phyloP scores from a whole-genome alignment of 2,888 invertebrate genomes.

The Julus scandinavius region DNA sequence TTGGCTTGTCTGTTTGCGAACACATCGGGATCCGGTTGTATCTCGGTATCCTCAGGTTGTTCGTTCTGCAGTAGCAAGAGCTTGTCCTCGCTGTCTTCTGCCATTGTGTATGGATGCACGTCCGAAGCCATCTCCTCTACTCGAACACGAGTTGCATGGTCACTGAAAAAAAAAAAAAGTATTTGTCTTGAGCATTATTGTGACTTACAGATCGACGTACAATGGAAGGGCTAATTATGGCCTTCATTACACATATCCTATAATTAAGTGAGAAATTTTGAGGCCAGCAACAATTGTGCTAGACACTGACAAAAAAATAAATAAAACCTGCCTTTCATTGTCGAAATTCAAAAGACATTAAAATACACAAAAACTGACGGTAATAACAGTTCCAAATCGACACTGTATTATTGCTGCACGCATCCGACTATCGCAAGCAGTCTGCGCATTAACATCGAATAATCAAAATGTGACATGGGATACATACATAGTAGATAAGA shows the following conservation, averaged over 20 bases:
- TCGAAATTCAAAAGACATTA: not conserved
- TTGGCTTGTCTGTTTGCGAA: not conserved
- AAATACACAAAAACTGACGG: not conserved
- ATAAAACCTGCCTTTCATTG: slow-evolving; percentile 9
- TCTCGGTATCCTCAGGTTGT: not conserved
- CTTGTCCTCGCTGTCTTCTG: slow-evolving; percentile 49
- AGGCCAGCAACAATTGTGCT: not conserved
- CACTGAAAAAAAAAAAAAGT: not conserved
- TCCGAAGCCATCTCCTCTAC: slow-evolving; percentile 12
- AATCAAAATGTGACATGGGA: not conserved
- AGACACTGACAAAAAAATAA: not conserved
- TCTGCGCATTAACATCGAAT: not conserved
- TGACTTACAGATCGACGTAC: not conserved
- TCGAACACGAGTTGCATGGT: not conserved
- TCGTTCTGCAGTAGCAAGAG: slow-evolving; percentile 40
- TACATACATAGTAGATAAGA: not conserved
- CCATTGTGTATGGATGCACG: slow-evolving; percentile 30
- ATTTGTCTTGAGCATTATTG: not conserved
- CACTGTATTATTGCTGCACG: not conserved
- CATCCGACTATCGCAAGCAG: not conserved
- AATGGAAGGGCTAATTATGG: not conserved
- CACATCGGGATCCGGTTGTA: slow-evolving; percentile 44
- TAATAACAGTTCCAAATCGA: not conserved
- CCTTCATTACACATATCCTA: not conserved
- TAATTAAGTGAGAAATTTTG: not conserved